A percentile compares a stretch with the other conserved stretches of the same genome.
phyloP scores from a whole-genome alignment of 1,140 invertebrate species.

The Yoshiicerus persimilis region DNA sequence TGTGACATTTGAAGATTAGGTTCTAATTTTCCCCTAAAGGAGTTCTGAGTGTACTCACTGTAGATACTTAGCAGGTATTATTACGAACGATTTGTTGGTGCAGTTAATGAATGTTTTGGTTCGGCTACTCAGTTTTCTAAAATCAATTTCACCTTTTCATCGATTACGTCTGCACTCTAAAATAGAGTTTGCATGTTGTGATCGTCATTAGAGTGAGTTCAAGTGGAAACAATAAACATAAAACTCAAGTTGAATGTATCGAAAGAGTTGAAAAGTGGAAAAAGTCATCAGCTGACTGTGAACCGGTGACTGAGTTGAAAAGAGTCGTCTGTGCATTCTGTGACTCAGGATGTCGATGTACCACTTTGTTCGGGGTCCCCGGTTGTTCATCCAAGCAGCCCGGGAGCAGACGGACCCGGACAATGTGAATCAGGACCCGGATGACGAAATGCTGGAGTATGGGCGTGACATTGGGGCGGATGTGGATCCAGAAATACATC shows the following conservation, averaged over 20 bases:
- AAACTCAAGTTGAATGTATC: background rate
- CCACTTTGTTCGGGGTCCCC: slow-evolving; percentile 57
- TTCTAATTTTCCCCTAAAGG: too few species aligned
- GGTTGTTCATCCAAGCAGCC: slow-evolving; percentile 78
- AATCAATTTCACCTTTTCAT: background rate
- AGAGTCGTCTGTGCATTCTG: too few species aligned
- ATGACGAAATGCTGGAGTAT: slow-evolving; percentile 51
- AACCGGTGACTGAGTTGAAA: background rate
- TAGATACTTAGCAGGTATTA: too few species aligned
- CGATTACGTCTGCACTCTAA: background rate
- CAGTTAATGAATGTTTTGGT: background rate
- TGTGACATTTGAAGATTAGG: too few species aligned
- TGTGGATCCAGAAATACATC: slow-evolving; percentile 62
- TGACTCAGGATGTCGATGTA: slow-evolving; percentile 55
- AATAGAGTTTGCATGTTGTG: background rate
- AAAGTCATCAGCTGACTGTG: background rate
- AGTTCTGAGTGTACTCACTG: too few species aligned
- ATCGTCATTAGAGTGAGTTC: background rate
- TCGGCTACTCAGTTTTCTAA: background rate
- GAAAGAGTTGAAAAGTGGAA: background rate
- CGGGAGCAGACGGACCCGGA: slow-evolving; percentile 65
- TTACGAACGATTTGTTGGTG: too few species aligned
- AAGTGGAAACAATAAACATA: background rate
- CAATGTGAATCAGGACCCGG: slow-evolving; percentile 53
- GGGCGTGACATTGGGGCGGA: slow-evolving; percentile 48